These are phyloP conservation scores for Alces alces DNA, from an alignment of 2,113 vertebrate genomes.

Conservation along the genomic window DNA sequence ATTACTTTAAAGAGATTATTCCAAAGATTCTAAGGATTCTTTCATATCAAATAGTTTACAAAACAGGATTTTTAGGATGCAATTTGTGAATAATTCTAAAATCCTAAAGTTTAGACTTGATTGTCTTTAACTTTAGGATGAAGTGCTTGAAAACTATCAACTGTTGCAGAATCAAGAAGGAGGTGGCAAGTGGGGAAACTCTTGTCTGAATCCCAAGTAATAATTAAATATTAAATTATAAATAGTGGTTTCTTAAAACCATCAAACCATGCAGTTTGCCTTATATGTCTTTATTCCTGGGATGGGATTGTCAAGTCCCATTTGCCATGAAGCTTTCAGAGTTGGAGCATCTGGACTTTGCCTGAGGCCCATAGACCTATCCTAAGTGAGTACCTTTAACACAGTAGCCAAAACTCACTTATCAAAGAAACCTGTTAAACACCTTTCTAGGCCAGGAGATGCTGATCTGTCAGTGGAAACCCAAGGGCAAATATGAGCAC, in stretches of 20 bases:
- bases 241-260: background rate
- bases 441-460: background rate
- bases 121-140: background rate
- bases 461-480: background rate
- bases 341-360: background rate
- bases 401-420: background rate
- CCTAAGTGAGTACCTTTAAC: background rate
- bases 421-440: background rate
- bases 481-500: background rate
- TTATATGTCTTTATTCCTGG: background rate
- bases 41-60: background rate
- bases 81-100: conserved; percentile 26
- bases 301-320: background rate
- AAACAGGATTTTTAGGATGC: background rate
- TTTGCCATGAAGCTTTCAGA: background rate
- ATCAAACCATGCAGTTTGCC: background rate
- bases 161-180: background rate
- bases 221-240: conserved; percentile 4
- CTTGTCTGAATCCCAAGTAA: background rate
- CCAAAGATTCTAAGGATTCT: background rate
- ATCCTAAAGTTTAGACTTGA: background rate
- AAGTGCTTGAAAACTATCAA: background rate
- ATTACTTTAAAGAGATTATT: conserved; percentile 4
- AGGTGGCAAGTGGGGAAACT: background rate
- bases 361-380: background rate